Conservation (phyloP, 2,797 vertebrate genomes). For the Chloroceryle inda region DNA sequence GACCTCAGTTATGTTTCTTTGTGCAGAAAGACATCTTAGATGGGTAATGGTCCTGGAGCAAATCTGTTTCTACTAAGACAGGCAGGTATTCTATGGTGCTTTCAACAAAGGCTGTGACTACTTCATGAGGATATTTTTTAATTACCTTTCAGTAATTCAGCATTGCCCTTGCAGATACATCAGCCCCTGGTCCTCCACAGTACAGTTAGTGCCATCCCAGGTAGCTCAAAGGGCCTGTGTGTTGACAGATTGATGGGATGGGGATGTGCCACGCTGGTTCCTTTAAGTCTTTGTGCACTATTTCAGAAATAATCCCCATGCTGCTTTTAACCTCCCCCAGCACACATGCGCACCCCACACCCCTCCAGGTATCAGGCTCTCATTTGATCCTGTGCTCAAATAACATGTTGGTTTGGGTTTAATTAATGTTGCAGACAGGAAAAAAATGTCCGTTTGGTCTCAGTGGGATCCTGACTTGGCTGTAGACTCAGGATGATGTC, state of each 20-base stretch:
- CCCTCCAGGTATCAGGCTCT: background rate
- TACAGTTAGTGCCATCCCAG: background rate
- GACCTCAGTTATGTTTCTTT: background rate
- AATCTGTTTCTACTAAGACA: background rate
- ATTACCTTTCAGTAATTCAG: background rate
- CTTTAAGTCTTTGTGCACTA: background rate
- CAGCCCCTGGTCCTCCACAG: background rate
- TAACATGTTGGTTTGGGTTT: background rate
- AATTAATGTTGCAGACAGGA: background rate
- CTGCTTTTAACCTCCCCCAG: background rate
- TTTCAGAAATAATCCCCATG: background rate
- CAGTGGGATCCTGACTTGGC: background rate
- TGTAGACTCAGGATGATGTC: background rate
- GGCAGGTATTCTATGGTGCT: background rate
- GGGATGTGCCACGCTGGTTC: accelerated
- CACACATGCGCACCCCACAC: background rate
- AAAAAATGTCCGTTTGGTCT: background rate
- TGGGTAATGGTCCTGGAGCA: background rate
- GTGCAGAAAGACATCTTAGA: background rate
- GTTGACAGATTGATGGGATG: background rate
- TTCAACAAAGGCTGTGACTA: background rate
- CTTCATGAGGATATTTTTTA: background rate
- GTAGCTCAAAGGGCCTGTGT: background rate
- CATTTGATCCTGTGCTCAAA: background rate
- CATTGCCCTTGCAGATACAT: background rate